Evolutionary conservation across 2,113 vertebrate species (phyloP).

Genomic region (Tauraco erythrolophus): DNA sequence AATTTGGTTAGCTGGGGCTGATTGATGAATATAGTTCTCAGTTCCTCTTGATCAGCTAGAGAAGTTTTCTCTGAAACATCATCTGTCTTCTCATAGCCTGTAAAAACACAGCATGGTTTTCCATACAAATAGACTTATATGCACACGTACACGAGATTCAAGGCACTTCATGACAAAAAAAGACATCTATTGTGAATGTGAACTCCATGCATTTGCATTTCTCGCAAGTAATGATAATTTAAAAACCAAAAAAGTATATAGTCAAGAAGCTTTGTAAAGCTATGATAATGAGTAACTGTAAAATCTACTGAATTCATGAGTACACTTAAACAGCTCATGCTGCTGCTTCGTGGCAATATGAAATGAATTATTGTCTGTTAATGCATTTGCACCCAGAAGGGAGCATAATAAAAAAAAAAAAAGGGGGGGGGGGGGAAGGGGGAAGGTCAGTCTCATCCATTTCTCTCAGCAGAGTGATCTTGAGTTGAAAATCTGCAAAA

Average conservation of each 20-base stretch:
- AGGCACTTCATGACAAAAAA: not conserved
- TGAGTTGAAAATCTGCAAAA: not conserved
- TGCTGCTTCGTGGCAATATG: not conserved
- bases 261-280: not conserved
- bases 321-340: not conserved
- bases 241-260: not conserved
- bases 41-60: slow-evolving; percentile 93
- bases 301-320: not conserved
- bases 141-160: not conserved
- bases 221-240: not conserved
- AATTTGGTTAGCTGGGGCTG: slow-evolving; percentile 94
- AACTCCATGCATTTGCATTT: not conserved
- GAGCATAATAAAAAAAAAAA: not conserved
- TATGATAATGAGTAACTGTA: not conserved
- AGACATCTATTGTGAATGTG: not conserved
- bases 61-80: slow-evolving; percentile 94
- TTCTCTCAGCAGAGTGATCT: not conserved
- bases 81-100: slow-evolving; percentile 97
- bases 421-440: no score
- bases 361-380: not conserved
- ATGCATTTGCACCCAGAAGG: not conserved
- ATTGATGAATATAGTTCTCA: slow-evolving; percentile 93
- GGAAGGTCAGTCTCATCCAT: not conserved
- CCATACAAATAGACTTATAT: not conserved
- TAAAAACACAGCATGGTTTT: slow-evolving; percentile 34